Percentiles rank a stretch among this genome's conserved stretches.
phyloP scores from a whole-genome alignment of 2,113 vertebrate species.

The Probosciger aterrimus region DNA sequence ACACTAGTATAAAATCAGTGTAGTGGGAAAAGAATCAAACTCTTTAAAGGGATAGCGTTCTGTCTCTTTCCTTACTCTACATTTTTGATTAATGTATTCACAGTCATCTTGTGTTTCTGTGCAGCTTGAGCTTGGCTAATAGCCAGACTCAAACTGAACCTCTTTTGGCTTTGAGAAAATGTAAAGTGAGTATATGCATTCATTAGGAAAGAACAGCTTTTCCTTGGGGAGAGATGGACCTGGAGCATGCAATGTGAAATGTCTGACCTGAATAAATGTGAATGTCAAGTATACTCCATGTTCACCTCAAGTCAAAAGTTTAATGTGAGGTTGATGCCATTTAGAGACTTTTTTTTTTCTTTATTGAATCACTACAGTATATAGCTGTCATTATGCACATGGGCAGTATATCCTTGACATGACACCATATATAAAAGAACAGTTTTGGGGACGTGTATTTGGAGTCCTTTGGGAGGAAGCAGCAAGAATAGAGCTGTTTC shows the following conservation, averaged over 20 bases:
- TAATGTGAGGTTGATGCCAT: constrained; percentile 55
- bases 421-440: neutral
- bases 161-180: constrained; percentile 52
- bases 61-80: neutral
- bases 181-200: constrained; percentile 61
- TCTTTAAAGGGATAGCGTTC: neutral
- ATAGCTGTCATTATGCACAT: neutral
- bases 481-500: neutral
- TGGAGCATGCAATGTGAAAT: constrained; percentile 27
- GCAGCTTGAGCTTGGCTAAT: constrained; percentile 52
- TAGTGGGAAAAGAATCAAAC: neutral
- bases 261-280: constrained; percentile 65
- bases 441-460: neutral
- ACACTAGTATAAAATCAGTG: neutral
- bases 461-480: neutral
- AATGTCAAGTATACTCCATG: constrained; percentile 50
- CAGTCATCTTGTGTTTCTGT: constrained; percentile 63
- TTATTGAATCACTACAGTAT: constrained; percentile 12
- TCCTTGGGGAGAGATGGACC: constrained; percentile 61
- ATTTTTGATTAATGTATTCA: constrained; percentile 61
- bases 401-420: constrained; percentile 2
- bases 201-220: constrained; percentile 59
- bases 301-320: constrained; percentile 45
- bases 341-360: constrained; percentile 45
- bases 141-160: constrained; percentile 53